Conservation (phyloP, 2,888 invertebrate genomes). For the Neocrepidodera transversa region DNA sequence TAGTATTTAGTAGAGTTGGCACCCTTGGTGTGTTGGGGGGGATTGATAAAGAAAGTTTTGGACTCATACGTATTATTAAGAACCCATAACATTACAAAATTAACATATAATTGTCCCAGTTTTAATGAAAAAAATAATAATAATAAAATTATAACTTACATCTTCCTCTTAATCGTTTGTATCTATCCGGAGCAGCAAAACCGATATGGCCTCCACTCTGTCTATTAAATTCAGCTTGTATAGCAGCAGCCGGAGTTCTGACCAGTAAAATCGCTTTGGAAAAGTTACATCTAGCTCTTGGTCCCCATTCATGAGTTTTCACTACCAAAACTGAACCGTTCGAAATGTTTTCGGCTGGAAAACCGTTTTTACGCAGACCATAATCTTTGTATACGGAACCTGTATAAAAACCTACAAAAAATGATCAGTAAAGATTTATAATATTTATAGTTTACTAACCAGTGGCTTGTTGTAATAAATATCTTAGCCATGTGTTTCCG, state of each 20-base stretch:
- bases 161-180: conserved; percentile 68
- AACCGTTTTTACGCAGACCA: conserved; percentile 78
- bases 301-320: conserved; percentile 81
- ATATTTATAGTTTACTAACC: conserved; percentile 60
- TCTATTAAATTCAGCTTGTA: conserved; percentile 81
- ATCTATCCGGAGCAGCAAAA: conserved; percentile 74
- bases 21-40: no score
- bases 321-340: conserved; percentile 80
- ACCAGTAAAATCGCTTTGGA: conserved; percentile 74
- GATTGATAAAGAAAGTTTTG: no score
- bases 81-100: no score
- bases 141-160: no score
- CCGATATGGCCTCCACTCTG: conserved; percentile 83
- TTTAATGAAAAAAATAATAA: no score
- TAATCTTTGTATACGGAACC: conserved; percentile 85
- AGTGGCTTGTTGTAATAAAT: conserved; percentile 79
- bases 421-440: neutral
- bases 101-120: no score
- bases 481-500: conserved; percentile 84
- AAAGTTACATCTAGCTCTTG: conserved; percentile 66
- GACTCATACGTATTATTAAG: no score
- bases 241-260: conserved; percentile 74
- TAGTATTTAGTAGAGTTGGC: no score
- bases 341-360: conserved; percentile 78
- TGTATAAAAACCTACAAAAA: conserved; percentile 69